Percentiles rank a stretch among this genome's conserved stretches.
phyloP scores from a whole-genome alignment of 2,113 vertebrate genomes.

The Tenebrosternarchus preto region DNA sequence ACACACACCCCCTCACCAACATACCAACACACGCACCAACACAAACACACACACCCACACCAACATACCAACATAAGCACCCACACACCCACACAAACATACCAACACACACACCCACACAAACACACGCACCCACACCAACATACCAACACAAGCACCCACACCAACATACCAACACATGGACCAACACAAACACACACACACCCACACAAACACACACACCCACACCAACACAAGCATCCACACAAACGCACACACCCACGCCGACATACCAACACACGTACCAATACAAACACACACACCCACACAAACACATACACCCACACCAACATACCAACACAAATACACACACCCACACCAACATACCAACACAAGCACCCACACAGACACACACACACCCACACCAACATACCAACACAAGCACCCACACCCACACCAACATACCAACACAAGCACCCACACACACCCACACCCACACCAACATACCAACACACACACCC shows the following conservation, averaged over 20 bases:
- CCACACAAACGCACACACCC: background rate
- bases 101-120: background rate
- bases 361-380: background rate
- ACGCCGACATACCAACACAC: background rate
- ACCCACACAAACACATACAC: background rate
- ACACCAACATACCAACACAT: too few relatives aligned
- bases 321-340: background rate
- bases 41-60: slow-evolving; percentile 1
- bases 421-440: slow-evolving; percentile 1
- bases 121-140: background rate
- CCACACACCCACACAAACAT: background rate
- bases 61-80: background rate
- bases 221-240: background rate
- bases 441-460: too few relatives aligned
- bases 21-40: background rate
- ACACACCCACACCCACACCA: background rate
- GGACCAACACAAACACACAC: too few relatives aligned
- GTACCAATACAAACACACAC: background rate
- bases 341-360: background rate
- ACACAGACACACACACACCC: background rate
- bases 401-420: background rate
- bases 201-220: background rate
- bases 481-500: background rate
- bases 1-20: background rate
- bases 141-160: background rate